Percentiles rank a stretch among this genome's conserved stretches.
Evolutionary conservation across 2,888 invertebrate genomes (phyloP).

Genomic region (Sphaerophoria taeniata): DNA sequence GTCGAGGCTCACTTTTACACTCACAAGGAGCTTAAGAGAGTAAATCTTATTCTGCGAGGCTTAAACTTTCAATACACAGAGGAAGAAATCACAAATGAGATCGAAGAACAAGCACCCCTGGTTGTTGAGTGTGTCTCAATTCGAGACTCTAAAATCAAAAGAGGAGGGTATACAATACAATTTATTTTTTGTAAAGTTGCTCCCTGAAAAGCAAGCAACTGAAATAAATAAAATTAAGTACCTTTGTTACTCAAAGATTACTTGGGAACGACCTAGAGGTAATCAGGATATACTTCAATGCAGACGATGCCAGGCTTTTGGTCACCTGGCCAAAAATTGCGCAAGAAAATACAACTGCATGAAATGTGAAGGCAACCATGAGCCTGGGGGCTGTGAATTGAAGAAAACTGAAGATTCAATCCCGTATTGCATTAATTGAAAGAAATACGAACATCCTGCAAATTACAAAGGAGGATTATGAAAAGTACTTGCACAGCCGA

Average conservation of each 20-base stretch:
- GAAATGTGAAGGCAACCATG: neutral
- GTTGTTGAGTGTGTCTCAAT: neutral
- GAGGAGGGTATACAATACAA: neutral
- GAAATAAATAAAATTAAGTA: too few relatives aligned
- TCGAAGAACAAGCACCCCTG: neutral
- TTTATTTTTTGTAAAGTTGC: neutral
- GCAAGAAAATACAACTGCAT: neutral
- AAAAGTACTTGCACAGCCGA: too few relatives aligned
- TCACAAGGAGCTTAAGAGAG: neutral
- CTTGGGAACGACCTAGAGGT: too few relatives aligned
- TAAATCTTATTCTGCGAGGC: neutral
- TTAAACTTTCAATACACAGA: neutral
- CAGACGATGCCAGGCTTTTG: slow-evolving; percentile 1
- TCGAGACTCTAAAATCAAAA: neutral
- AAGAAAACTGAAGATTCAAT: too few relatives aligned
- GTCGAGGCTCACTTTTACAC: neutral
- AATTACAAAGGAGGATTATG: neutral
- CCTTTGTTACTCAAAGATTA: too few relatives aligned
- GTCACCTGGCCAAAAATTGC: slow-evolving; percentile 25
- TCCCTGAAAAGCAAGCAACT: neutral
- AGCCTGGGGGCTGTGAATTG: neutral
- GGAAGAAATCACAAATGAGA: neutral
- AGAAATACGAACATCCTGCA: neutral
- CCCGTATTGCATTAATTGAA: neutral
- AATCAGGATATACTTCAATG: too few relatives aligned